Evolutionary conservation across 2,888 invertebrate genomes (phyloP).

Genomic region (Quadroppia sp.): DNA sequence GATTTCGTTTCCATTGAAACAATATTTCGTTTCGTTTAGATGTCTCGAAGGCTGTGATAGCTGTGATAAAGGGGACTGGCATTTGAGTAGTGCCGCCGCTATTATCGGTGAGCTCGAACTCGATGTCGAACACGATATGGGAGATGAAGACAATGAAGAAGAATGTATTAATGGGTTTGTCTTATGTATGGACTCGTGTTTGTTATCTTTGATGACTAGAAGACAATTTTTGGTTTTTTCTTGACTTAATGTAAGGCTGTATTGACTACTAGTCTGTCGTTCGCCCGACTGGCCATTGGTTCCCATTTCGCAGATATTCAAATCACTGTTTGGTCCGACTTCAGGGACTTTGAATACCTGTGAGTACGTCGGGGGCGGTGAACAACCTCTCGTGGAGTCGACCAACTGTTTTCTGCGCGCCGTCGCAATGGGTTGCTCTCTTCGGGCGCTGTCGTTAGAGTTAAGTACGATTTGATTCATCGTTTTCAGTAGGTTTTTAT

Average conservation of each 20-base stretch:
- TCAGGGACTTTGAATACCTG: conserved; percentile 35
- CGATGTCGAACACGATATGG: conserved; percentile 28
- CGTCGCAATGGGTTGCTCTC: conserved; percentile 1
- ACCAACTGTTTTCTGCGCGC: conserved; percentile 9
- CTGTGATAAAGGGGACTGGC: background rate
- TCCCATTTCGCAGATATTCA: background rate
- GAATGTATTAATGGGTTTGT: background rate
- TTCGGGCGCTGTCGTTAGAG: background rate
- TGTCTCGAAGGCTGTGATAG: conserved; percentile 17
- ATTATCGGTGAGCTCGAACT: conserved; percentile 28
- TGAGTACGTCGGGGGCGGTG: conserved; percentile 41
- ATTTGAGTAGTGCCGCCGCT: conserved; percentile 26
- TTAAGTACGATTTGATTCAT: conserved; percentile 35
- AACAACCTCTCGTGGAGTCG: conserved; percentile 24
- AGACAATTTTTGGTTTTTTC: conserved; percentile 33
- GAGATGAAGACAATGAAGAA: conserved; percentile 20
- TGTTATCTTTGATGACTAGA: conserved; percentile 32
- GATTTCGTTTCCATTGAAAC: background rate
- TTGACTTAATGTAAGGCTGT: conserved; percentile 22
- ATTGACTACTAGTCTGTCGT: conserved; percentile 14
- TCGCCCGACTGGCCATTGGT: background rate
- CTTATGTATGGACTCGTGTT: conserved; percentile 5
- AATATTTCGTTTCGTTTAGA: conserved; percentile 14
- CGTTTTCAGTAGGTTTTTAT: conserved; percentile 21
- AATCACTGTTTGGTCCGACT: conserved; percentile 16